Percentiles rank a stretch among this genome's conserved stretches.
These are phyloP conservation scores for Petaurus breviceps DNA, from an alignment of 2,113 vertebrate genomes.

Conservation along the genomic window DNA sequence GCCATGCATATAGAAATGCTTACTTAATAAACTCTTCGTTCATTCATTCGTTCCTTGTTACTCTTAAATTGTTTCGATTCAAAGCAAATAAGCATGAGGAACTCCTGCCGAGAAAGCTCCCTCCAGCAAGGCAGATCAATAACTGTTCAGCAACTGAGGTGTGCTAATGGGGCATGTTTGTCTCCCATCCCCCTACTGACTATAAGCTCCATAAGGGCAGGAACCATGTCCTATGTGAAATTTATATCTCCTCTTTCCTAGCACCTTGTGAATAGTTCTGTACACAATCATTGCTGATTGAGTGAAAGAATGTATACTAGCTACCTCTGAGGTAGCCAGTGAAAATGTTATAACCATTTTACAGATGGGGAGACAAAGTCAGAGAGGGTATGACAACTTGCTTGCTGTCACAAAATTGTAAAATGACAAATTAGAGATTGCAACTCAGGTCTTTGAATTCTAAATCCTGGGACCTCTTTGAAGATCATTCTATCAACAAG, in stretches of 20 bases:
- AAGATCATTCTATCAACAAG: too few species aligned
- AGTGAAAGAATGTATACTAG: not conserved
- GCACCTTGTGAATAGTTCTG: not conserved
- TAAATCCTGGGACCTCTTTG: not conserved
- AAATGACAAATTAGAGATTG: not conserved
- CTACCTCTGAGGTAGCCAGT: not conserved
- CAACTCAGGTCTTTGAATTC: not conserved
- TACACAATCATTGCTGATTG: not conserved
- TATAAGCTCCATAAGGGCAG: not conserved
- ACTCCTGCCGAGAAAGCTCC: not conserved
- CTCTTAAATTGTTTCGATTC: not conserved
- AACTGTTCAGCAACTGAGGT: not conserved
- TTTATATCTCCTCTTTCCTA: not conserved
- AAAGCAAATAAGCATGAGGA: not conserved
- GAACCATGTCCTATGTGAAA: not conserved
- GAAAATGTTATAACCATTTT: not conserved
- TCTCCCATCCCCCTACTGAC: not conserved
- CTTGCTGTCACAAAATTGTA: not conserved
- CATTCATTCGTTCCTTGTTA: not conserved
- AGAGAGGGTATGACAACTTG: not conserved
- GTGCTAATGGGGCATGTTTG: not conserved
- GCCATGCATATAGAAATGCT: not conserved
- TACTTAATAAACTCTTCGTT: not conserved
- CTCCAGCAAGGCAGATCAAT: not conserved
- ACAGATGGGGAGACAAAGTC: not conserved